Conservation (phyloP, 1,140 invertebrate species). For the Drosophila saltans region DNA sequence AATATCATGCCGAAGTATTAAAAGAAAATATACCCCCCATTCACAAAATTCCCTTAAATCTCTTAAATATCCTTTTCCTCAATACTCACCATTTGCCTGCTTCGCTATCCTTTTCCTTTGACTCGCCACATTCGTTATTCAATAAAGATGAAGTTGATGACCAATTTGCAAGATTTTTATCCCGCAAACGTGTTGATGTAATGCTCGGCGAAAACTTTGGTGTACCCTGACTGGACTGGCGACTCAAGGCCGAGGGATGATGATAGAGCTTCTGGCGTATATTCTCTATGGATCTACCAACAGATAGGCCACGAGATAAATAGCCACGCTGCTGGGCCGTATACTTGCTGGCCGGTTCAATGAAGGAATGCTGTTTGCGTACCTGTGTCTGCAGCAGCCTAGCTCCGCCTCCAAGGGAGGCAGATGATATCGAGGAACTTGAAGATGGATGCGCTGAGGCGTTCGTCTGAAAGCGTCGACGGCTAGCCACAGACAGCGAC, state of each 20-base stretch:
- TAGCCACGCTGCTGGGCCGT: constrained; percentile 61
- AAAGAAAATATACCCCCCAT: no score
- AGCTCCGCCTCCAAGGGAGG: not conserved
- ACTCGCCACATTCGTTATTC: constrained; percentile 38
- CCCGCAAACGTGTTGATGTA: constrained; percentile 37
- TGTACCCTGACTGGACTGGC: constrained; percentile 43
- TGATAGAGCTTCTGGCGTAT: constrained; percentile 70
- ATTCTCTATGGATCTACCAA: constrained; percentile 73
- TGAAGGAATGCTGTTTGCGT: constrained; percentile 72
- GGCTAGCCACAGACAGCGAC: constrained; percentile 73
- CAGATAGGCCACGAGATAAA: constrained; percentile 70
- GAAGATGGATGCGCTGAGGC: constrained; percentile 21
- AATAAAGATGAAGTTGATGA: constrained; percentile 66
- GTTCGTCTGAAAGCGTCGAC: constrained; percentile 65
- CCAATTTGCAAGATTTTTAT: constrained; percentile 64
- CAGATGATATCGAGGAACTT: constrained; percentile 17
- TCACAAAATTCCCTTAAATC: not conserved
- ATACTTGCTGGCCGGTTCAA: constrained; percentile 55
- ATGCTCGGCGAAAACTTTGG: constrained; percentile 29
- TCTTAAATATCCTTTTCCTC: not conserved
- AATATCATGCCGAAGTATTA: no score
- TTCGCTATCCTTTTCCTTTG: constrained; percentile 42
- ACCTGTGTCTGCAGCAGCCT: constrained; percentile 31
- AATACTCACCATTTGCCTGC: not conserved
- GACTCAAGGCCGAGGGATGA: constrained; percentile 15